A percentile compares a stretch with the other conserved stretches of the same genome.
phyloP scores from a whole-genome alignment of 2,888 invertebrate species.

The Fissipunctia ypsillon region DNA sequence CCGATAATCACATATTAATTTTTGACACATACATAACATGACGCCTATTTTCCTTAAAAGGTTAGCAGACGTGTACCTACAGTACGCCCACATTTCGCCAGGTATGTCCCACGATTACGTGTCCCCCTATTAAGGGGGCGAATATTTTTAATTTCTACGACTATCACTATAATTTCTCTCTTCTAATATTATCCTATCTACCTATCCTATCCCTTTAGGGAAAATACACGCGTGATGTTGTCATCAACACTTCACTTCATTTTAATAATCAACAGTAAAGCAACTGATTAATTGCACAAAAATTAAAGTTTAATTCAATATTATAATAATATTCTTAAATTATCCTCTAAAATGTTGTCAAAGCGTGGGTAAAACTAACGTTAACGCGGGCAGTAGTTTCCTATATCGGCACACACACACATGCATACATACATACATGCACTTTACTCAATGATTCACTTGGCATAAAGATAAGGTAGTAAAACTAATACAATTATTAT shows the following conservation, averaged over 20 bases:
- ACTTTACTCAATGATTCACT: conserved; percentile 52
- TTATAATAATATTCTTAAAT: conserved; percentile 7
- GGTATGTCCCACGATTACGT: too few species aligned
- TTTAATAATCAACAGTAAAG: not conserved
- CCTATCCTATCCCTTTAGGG: not conserved
- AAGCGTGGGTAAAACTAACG: conserved; percentile 42
- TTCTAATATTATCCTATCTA: not conserved
- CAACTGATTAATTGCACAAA: conserved; percentile 33
- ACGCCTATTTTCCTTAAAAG: too few species aligned
- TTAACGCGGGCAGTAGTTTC: conserved; percentile 13
- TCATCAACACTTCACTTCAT: not conserved
- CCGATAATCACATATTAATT: not conserved
- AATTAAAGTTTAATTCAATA: conserved; percentile 28
- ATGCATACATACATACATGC: conserved; percentile 12
- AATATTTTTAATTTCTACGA: not conserved
- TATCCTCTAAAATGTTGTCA: conserved; percentile 34
- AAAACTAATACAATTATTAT: conserved; percentile 28
- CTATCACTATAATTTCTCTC: not conserved
- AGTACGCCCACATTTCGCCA: too few species aligned
- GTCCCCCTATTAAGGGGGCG: too few species aligned
- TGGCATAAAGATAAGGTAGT: conserved; percentile 34
- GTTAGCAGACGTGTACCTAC: too few species aligned
- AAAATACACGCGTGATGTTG: conserved; percentile 4
- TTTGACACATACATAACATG: not conserved
- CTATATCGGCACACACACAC: conserved; percentile 8